Conservation (phyloP, 2,113 vertebrate species). For the Symphodus melops region DNA sequence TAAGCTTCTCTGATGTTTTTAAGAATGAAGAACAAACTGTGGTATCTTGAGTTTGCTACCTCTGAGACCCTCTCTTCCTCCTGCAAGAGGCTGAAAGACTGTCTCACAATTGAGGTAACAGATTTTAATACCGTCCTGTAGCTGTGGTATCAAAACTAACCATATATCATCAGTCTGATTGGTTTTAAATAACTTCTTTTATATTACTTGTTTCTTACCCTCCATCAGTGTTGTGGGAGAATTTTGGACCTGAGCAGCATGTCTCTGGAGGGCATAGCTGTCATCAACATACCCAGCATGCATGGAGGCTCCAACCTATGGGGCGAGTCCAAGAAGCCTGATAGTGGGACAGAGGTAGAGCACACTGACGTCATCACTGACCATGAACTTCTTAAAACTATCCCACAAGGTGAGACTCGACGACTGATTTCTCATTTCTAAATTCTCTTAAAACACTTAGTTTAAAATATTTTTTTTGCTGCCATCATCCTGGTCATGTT, state of each 20-base stretch:
- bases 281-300: conserved; percentile 96
- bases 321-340: conserved; percentile 88
- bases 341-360: conserved; percentile 58
- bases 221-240: conserved; percentile 86
- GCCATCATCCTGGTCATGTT: neutral
- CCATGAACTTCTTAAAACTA: conserved; percentile 85
- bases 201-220: neutral
- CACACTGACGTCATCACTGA: conserved; percentile 86
- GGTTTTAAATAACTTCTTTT: neutral
- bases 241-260: conserved; percentile 84
- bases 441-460: neutral
- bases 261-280: conserved; percentile 87
- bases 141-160: neutral
- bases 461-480: neutral
- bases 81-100: conserved; percentile 90
- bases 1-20: conserved; percentile 5
- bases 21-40: conserved; percentile 95
- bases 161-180: neutral
- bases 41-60: conserved; percentile 95
- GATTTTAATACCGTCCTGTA: neutral
- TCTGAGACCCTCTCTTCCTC: conserved; percentile 93
- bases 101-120: conserved; percentile 86
- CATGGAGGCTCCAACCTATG: conserved; percentile 95
- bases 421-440: neutral
- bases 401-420: conserved; percentile 84